Conservation (phyloP, 2,113 vertebrate species). For the Brachionichthys hirsutus region DNA sequence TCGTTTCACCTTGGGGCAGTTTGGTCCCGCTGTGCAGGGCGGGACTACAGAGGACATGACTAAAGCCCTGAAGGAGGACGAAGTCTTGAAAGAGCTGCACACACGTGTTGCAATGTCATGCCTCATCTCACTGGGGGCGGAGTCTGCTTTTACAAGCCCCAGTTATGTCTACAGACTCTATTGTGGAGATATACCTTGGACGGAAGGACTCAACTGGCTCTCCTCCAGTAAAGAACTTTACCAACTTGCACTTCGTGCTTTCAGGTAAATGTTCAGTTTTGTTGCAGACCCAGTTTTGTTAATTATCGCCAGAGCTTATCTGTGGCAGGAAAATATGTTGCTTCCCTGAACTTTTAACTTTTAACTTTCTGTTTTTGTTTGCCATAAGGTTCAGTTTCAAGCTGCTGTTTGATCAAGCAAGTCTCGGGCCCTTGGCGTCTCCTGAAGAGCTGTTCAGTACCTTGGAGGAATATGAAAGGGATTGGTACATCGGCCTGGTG, state of each 20-base stretch:
- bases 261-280: slow-evolving; percentile 83
- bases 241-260: slow-evolving; percentile 88
- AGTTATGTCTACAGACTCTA: slow-evolving; percentile 89
- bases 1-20: slow-evolving; percentile 82
- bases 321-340: background rate
- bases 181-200: slow-evolving; percentile 89
- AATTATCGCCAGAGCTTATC: background rate
- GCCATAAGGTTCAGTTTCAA: slow-evolving; percentile 90
- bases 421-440: slow-evolving; percentile 87
- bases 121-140: slow-evolving; percentile 86
- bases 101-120: slow-evolving; percentile 86
- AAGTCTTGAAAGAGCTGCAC: slow-evolving; percentile 84
- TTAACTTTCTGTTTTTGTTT: no score
- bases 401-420: slow-evolving; percentile 94
- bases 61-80: slow-evolving; percentile 85
- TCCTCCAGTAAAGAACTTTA: slow-evolving; percentile 88
- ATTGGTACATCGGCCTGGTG: slow-evolving; percentile 93
- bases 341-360: slow-evolving; percentile 1
- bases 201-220: slow-evolving; percentile 90
- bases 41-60: slow-evolving; percentile 80
- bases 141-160: slow-evolving; percentile 82
- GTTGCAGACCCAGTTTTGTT: background rate
- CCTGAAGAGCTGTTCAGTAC: slow-evolving; percentile 85
- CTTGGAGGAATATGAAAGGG: slow-evolving; percentile 88
- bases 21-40: slow-evolving; percentile 81